phyloP scores from a whole-genome alignment of 2,888 invertebrate species.

The Caenorhabditis imperialis region DNA sequence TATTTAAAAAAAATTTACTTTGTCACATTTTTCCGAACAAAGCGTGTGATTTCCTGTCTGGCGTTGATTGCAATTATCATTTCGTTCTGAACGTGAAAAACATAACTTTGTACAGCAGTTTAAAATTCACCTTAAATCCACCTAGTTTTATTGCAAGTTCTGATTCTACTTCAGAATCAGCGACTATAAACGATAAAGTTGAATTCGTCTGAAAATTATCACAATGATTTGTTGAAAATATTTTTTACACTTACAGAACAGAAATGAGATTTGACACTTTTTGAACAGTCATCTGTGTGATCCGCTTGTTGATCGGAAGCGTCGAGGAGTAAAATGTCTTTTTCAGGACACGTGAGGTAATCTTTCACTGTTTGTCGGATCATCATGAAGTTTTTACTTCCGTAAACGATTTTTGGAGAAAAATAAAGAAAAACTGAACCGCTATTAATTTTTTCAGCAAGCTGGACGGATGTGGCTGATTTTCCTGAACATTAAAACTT shows the following conservation, averaged over 20 bases:
- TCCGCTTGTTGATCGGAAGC: not conserved
- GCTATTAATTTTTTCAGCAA: slow-evolving; percentile 20
- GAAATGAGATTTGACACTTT: slow-evolving; percentile 7
- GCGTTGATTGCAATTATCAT: slow-evolving; percentile 36
- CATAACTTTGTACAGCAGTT: not conserved
- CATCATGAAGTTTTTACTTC: slow-evolving; percentile 14
- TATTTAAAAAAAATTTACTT: slow-evolving; percentile 11
- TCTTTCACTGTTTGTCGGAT: slow-evolving; percentile 16
- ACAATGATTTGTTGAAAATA: too few relatives aligned
- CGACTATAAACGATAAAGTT: slow-evolving; percentile 36
- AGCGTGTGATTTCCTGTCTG: slow-evolving; percentile 40
- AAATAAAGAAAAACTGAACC: slow-evolving; percentile 31
- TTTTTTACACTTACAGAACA: slow-evolving; percentile 26
- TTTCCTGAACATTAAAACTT: slow-evolving; percentile 11
- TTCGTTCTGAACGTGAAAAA: slow-evolving; percentile 27
- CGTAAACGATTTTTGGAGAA: slow-evolving; percentile 2
- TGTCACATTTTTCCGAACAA: slow-evolving; percentile 26
- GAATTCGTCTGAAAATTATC: slow-evolving; percentile 31
- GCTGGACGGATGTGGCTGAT: slow-evolving; percentile 22
- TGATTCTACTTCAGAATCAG: slow-evolving; percentile 19
- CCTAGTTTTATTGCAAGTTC: slow-evolving; percentile 37
- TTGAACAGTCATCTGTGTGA: slow-evolving; percentile 14
- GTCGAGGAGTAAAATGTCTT: slow-evolving; percentile 6
- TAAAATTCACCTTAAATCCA: slow-evolving; percentile 11
- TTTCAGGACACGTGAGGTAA: slow-evolving; percentile 16